phyloP scores from a whole-genome alignment of 2,797 vertebrate species.

The Centroberyx gerrardi region DNA sequence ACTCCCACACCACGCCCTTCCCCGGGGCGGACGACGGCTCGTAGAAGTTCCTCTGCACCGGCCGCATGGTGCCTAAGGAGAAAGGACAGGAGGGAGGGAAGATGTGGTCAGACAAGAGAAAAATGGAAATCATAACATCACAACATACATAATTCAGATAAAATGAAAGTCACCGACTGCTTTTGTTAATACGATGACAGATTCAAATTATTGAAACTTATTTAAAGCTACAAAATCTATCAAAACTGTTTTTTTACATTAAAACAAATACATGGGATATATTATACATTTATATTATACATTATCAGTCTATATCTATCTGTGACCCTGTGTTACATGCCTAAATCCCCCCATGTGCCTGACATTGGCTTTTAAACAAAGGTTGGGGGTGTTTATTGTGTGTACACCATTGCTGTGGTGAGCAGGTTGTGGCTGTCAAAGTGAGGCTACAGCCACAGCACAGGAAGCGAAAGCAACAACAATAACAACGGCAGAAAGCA shows the following conservation, averaged over 20 bases:
- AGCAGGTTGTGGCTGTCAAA: background rate
- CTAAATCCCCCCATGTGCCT: background rate
- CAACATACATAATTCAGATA: background rate
- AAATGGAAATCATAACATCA: background rate
- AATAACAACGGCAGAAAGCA: too few species aligned
- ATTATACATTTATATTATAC: too few species aligned
- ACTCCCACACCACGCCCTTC: conserved; percentile 98
- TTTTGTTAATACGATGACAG: too few species aligned
- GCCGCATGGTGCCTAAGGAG: conserved; percentile 93
- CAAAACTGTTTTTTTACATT: too few species aligned
- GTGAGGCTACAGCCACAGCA: too few species aligned
- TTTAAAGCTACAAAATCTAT: too few species aligned
- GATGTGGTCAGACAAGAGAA: conserved; percentile 11
- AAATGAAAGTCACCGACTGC: background rate
- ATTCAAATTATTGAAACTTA: too few species aligned
- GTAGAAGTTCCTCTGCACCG: conserved; percentile 95
- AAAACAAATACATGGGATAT: too few species aligned
- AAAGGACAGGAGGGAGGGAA: conserved; percentile 32
- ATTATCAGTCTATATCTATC: background rate
- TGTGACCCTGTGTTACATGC: background rate
- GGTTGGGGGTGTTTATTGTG: background rate
- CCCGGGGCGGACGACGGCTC: conserved; percentile 96
- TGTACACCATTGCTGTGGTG: background rate
- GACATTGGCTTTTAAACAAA: background rate
- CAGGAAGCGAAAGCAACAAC: too few species aligned